These are phyloP conservation scores for Periparus ater DNA, from an alignment of 2,797 vertebrate species.

Conservation along the genomic window DNA sequence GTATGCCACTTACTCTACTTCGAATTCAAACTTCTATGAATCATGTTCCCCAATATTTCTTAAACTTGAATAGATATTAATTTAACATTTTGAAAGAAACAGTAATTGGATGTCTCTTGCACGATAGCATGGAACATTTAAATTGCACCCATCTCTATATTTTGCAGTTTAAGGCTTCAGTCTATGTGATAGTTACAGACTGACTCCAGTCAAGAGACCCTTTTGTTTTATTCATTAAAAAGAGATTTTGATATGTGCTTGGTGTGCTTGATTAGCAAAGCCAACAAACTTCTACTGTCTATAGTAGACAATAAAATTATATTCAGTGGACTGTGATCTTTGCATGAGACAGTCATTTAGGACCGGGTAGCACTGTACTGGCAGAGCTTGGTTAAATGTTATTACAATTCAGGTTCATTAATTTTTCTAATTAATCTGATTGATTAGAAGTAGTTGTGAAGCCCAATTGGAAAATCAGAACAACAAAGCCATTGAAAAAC, in stretches of 20 bases:
- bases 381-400: conserved; percentile 18
- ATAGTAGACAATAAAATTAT: conserved; percentile 20
- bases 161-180: neutral
- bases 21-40: neutral
- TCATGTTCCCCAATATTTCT: neutral
- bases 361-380: neutral
- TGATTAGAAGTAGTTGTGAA: conserved; percentile 32
- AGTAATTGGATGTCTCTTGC: neutral
- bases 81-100: neutral
- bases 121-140: neutral
- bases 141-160: neutral
- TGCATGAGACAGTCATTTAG: neutral
- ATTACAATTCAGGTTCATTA: conserved; percentile 29
- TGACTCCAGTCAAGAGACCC: neutral
- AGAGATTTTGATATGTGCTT: neutral
- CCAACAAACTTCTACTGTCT: conserved; percentile 2
- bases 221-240: conserved; percentile 33
- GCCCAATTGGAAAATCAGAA: neutral
- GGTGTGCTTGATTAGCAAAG: neutral
- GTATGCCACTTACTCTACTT: neutral
- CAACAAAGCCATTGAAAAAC: neutral
- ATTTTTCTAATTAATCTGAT: conserved; percentile 55
- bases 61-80: neutral
- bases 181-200: neutral
- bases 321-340: conserved; percentile 40